Conservation (phyloP, 2,797 vertebrate species). For the Gouania willdenowi region DNA sequence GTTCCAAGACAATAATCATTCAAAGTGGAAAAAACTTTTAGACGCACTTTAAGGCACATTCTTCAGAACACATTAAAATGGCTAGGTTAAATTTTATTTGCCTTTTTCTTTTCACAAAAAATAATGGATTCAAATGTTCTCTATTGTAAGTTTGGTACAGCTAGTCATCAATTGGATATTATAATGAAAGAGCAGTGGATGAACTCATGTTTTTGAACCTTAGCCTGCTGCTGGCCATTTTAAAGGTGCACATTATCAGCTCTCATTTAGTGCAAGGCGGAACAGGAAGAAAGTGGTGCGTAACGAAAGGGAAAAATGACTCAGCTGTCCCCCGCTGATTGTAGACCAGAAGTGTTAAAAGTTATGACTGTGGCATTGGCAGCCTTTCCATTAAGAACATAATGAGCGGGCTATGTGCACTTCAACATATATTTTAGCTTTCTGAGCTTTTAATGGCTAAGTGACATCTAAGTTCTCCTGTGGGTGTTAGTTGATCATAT, state of each 20-base stretch:
- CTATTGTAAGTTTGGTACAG: not conserved
- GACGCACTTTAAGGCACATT: not conserved
- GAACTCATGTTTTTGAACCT: not conserved
- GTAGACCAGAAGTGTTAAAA: not conserved
- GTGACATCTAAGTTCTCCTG: not conserved
- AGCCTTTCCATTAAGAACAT: not conserved
- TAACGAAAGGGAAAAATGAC: slow-evolving; percentile 1
- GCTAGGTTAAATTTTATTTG: too few species aligned
- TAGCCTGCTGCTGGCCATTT: not conserved
- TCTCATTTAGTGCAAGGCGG: not conserved
- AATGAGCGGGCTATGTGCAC: not conserved
- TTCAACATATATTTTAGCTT: not conserved
- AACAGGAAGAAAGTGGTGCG: not conserved
- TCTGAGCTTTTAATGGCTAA: not conserved
- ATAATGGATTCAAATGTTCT: not conserved
- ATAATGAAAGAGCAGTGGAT: not conserved
- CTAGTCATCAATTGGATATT: not conserved
- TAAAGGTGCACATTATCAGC: not conserved
- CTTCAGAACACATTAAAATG: too few species aligned
- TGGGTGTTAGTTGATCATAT: not conserved
- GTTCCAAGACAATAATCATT: too few species aligned
- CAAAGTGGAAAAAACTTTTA: too few species aligned
- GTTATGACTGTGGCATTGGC: not conserved
- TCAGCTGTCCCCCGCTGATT: slow-evolving; percentile 5
- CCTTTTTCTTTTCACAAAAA: not conserved